Percentiles rank a stretch among this genome's conserved stretches.
Evolutionary conservation across 2,888 invertebrate genomes (phyloP).

Genomic region (Caenorhabditis sp.): DNA sequence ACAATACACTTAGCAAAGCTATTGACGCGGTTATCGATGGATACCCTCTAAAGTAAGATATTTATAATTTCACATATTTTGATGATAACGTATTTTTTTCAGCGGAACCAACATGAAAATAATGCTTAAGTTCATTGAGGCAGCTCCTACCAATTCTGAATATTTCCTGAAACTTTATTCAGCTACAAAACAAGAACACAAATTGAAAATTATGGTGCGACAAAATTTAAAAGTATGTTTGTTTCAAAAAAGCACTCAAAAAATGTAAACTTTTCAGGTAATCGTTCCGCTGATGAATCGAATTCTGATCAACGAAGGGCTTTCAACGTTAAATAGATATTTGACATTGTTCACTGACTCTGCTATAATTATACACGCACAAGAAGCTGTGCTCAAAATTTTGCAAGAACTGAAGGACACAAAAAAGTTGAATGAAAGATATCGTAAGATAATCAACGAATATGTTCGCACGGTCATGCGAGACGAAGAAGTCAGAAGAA

Average conservation of each 20-base stretch:
- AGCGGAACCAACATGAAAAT: constrained; percentile 7
- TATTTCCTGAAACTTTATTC: neutral
- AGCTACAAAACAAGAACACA: neutral
- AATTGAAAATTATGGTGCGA: neutral
- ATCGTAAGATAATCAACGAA: too few relatives aligned
- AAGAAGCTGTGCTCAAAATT: neutral
- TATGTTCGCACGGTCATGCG: too few relatives aligned
- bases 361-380: neutral
- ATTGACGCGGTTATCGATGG: neutral
- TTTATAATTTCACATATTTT: neutral
- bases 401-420: too few relatives aligned
- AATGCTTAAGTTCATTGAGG: constrained; percentile 1
- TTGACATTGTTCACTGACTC: neutral
- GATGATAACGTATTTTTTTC: neutral
- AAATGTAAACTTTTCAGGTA: neutral
- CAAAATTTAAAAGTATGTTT: neutral
- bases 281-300: neutral
- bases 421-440: too few relatives aligned
- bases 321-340: neutral
- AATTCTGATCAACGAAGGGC: neutral
- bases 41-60: neutral
- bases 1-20: neutral
- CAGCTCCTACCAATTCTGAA: neutral
- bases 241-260: neutral
- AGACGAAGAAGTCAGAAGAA: constrained; percentile 1